phyloP scores from a whole-genome alignment of 2,888 invertebrate genomes.

The Drosophila helvetica region DNA sequence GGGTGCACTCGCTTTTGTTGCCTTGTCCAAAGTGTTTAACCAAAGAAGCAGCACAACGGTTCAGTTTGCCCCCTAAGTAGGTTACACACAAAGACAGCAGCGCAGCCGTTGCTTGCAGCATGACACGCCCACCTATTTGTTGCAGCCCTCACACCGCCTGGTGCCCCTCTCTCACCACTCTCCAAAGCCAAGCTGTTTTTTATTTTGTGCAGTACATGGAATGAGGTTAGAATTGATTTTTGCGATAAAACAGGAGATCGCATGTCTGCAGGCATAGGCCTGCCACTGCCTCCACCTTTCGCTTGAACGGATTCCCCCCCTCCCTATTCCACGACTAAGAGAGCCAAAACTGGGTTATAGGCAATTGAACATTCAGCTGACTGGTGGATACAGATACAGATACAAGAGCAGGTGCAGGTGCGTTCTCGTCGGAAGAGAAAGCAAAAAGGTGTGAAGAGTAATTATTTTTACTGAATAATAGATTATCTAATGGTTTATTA shows the following conservation, averaged over 20 bases:
- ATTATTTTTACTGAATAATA: background rate
- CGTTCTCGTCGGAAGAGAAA: background rate
- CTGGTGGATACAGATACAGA: background rate
- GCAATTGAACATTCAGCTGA: slow-evolving; percentile 17
- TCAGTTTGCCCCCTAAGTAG: slow-evolving; percentile 56
- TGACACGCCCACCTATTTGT: slow-evolving; percentile 32
- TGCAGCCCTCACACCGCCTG: no score
- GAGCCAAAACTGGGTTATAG: slow-evolving; percentile 27
- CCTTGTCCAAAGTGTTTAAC: slow-evolving; percentile 62
- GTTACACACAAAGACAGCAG: slow-evolving; percentile 64
- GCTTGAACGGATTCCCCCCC: background rate
- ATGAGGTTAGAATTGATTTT: slow-evolving; percentile 73
- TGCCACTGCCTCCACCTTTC: background rate
- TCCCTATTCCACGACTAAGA: background rate
- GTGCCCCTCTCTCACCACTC: slow-evolving; percentile 30
- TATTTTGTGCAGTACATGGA: slow-evolving; percentile 25
- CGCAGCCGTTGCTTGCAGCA: slow-evolving; percentile 12
- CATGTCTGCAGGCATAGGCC: slow-evolving; percentile 24
- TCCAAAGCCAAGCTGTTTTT: background rate
- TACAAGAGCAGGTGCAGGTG: background rate
- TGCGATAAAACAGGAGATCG: slow-evolving; percentile 47
- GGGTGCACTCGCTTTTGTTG: slow-evolving; percentile 18
- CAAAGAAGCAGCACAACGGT: slow-evolving; percentile 58
- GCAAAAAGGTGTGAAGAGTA: background rate
- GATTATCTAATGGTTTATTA: background rate